phyloP scores from a whole-genome alignment of 2,113 vertebrate genomes.

The Formicarius rufipectus region DNA sequence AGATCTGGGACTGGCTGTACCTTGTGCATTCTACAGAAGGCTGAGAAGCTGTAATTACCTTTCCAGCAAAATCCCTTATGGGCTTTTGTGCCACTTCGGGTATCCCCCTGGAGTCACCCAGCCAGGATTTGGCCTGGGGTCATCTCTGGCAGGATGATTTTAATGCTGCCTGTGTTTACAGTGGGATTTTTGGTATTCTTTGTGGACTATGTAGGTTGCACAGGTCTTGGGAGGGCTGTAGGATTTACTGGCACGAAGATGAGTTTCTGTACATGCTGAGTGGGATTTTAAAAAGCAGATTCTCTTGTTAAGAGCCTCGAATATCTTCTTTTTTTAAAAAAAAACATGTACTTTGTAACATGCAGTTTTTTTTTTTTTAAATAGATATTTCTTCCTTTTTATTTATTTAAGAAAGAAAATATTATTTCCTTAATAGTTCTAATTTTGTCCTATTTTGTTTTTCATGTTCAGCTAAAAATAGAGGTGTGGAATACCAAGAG shows the following conservation, averaged over 20 bases:
- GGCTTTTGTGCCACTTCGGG: not conserved
- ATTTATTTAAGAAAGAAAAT: not conserved
- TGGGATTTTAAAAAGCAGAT: not conserved
- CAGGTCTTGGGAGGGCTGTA: not conserved
- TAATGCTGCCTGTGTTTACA: not conserved
- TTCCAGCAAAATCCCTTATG: not conserved
- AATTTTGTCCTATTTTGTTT: not conserved
- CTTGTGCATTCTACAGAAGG: not conserved
- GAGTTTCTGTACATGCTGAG: not conserved
- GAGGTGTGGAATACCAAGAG: not conserved
- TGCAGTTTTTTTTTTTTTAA: not conserved
- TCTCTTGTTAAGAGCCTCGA: not conserved
- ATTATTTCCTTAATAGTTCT: not conserved
- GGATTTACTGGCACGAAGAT: not conserved
- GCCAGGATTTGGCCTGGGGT: not conserved
- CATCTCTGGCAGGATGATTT: not conserved
- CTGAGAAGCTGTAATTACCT: slow-evolving; percentile 1
- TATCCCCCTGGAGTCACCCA: not conserved
- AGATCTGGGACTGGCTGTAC: not conserved
- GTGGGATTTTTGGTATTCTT: not conserved
- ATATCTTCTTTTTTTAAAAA: not conserved
- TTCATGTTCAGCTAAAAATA: not conserved
- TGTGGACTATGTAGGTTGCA: not conserved
- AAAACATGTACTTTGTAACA: not conserved
- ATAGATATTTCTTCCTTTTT: not conserved